Evolutionary conservation across 2,797 vertebrate species (phyloP).

Genomic region (Moxostoma hubbsi): DNA sequence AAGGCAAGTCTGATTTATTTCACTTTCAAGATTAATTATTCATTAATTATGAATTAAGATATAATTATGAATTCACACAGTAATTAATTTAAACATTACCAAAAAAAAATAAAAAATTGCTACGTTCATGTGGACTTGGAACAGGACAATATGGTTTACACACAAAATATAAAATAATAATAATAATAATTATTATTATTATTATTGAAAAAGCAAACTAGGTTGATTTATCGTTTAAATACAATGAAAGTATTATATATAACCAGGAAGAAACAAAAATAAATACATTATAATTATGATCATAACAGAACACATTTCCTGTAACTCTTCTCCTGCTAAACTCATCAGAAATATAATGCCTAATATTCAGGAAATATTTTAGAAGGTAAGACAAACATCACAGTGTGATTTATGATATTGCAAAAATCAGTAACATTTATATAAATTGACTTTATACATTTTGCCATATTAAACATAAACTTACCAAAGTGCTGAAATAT

Average conservation of each 20-base stretch:
- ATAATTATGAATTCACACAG: constrained; percentile 21
- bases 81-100: constrained; percentile 23
- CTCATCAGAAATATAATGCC: not conserved
- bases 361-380: not conserved
- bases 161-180: not conserved
- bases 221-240: not conserved
- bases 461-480: not conserved
- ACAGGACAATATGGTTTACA: not conserved
- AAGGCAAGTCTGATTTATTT: constrained; percentile 36
- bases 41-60: constrained; percentile 34
- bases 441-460: not conserved
- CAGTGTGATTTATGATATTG: not conserved
- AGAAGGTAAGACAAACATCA: not conserved
- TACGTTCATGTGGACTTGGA: not conserved
- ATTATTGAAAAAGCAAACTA: not conserved
- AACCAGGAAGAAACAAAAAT: not conserved
- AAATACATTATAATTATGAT: not conserved
- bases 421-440: not conserved
- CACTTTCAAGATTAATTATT: constrained; percentile 18
- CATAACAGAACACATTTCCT: not conserved
- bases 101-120: not conserved
- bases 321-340: not conserved
- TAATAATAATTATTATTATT: not conserved
- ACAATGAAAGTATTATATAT: not conserved
- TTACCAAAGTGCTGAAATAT: not conserved